Percentiles rank a stretch among this genome's conserved stretches.
phyloP scores from a whole-genome alignment of 2,113 vertebrate genomes.

The Pavo muticus region DNA sequence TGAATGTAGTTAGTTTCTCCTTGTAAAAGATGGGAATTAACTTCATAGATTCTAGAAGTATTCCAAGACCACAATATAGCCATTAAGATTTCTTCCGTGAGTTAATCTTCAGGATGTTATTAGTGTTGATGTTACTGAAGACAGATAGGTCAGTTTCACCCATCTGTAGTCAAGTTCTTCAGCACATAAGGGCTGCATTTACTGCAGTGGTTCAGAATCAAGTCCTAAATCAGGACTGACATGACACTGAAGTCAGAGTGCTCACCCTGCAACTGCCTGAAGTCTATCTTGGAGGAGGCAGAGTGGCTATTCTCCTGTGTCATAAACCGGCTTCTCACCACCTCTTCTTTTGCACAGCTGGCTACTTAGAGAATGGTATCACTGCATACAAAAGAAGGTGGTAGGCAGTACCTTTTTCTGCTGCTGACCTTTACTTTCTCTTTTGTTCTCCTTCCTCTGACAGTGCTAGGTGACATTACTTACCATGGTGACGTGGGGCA shows the following conservation, averaged over 20 bases:
- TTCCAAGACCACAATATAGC: background rate
- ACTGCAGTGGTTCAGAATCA: background rate
- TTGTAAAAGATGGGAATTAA: background rate
- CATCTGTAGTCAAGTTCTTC: background rate
- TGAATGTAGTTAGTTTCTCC: background rate
- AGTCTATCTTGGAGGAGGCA: background rate
- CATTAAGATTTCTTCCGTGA: background rate
- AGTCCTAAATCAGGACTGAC: background rate
- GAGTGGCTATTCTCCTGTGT: background rate
- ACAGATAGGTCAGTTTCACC: background rate
- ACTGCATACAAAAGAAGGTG: background rate
- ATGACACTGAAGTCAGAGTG: background rate
- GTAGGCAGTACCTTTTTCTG: background rate
- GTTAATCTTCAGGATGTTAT: background rate
- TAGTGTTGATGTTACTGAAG: background rate
- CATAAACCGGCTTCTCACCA: background rate
- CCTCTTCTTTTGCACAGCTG: background rate
- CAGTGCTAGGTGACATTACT: accelerated
- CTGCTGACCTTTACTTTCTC: background rate
- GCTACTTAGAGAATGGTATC: background rate
- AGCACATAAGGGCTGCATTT: background rate
- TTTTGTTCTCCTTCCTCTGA: background rate
- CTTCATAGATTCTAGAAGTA: background rate
- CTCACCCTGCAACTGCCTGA: background rate
- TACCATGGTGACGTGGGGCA: background rate